Evolutionary conservation across 2,888 invertebrate genomes (phyloP).

Genomic region (Volucella inflata): DNA sequence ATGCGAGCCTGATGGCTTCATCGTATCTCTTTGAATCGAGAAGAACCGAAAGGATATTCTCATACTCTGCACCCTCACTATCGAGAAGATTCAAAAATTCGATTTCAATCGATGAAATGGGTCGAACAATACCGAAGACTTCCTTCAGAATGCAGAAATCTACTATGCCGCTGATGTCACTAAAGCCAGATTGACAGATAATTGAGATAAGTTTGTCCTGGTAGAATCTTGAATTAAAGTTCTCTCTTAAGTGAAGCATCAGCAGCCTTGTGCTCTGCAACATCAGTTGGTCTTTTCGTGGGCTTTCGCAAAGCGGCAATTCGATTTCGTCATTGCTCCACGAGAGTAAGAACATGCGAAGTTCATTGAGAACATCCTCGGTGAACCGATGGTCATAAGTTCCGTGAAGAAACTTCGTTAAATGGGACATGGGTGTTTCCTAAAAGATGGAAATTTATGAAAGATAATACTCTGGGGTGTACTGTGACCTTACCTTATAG

Average conservation of each 20-base stretch:
- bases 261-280: slow-evolving; percentile 86
- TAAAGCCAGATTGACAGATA: slow-evolving; percentile 86
- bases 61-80: slow-evolving; percentile 83
- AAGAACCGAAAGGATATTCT: slow-evolving; percentile 84
- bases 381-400: slow-evolving; percentile 85
- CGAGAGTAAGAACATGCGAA: slow-evolving; percentile 80
- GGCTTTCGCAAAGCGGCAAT: slow-evolving; percentile 80
- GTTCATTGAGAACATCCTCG: slow-evolving; percentile 83
- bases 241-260: slow-evolving; percentile 86
- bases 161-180: slow-evolving; percentile 84
- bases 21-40: slow-evolving; percentile 84
- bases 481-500: slow-evolving; percentile 86
- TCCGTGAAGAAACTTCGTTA: slow-evolving; percentile 86
- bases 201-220: slow-evolving; percentile 87
- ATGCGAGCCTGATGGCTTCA: slow-evolving; percentile 85
- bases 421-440: slow-evolving; percentile 87
- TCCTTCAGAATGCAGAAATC: slow-evolving; percentile 84
- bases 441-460: slow-evolving; percentile 81
- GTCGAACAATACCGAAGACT: slow-evolving; percentile 85
- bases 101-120: slow-evolving; percentile 77
- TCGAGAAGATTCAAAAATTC: slow-evolving; percentile 79
- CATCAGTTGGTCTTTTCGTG: slow-evolving; percentile 84
- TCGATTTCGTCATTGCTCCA: slow-evolving; percentile 81
- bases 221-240: slow-evolving; percentile 87
- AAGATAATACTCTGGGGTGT: background rate